Evolutionary conservation across 1,140 invertebrate species (phyloP).

Genomic region (Pararge aegeria): DNA sequence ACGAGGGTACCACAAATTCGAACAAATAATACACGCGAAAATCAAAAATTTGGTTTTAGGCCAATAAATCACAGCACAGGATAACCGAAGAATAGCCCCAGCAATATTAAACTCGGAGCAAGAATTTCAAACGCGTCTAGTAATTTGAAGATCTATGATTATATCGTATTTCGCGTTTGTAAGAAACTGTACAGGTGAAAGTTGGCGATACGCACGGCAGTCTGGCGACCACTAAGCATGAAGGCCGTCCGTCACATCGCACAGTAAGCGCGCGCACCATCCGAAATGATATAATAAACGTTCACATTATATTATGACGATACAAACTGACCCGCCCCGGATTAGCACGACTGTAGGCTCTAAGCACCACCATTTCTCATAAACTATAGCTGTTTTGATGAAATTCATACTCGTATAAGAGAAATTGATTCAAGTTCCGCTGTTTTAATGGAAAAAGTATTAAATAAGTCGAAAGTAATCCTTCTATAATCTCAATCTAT

Average conservation of each 20-base stretch:
- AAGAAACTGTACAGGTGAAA: constrained; percentile 30
- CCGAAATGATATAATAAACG: constrained; percentile 22
- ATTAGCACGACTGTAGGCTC: neutral
- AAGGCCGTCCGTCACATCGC: constrained; percentile 27
- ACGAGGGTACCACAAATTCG: too few species aligned
- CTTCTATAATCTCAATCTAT: too few species aligned
- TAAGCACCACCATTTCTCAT: too few species aligned
- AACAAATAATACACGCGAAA: too few species aligned
- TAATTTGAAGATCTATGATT: neutral
- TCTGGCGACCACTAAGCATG: constrained; percentile 30
- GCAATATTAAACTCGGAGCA: neutral
- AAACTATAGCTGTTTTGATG: too few species aligned
- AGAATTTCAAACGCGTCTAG: neutral
- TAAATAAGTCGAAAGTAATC: too few species aligned
- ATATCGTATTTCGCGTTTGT: constrained; percentile 14
- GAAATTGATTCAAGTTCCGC: too few species aligned
- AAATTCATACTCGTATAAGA: too few species aligned
- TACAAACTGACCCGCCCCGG: neutral
- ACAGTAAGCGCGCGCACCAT: constrained; percentile 19
- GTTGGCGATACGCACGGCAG: constrained; percentile 32
- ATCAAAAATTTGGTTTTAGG: too few species aligned
- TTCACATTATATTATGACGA: neutral
- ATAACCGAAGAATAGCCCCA: neutral
- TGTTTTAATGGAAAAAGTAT: too few species aligned
- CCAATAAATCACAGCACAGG: neutral